Percentiles rank a stretch among this genome's conserved stretches.
Conservation (phyloP, 2,888 invertebrate species). For the Athetis lepigone region DNA sequence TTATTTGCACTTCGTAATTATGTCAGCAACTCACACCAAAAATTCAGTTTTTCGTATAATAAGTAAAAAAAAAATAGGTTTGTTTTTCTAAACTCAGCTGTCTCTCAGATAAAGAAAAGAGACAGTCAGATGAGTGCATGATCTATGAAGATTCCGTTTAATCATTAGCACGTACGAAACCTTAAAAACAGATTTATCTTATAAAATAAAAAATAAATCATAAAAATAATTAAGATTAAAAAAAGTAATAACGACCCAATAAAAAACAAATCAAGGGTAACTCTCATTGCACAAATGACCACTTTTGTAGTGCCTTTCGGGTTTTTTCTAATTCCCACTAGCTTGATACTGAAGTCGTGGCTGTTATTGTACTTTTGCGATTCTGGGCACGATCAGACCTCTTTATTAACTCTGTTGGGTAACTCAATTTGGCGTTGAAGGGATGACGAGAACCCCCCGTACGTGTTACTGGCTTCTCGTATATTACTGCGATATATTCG, state of each 20-base stretch:
- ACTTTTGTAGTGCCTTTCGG: not conserved
- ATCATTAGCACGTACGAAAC: no score
- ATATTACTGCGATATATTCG: constrained; percentile 70
- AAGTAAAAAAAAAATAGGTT: no score
- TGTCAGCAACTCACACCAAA: no score
- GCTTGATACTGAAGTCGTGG: constrained; percentile 69
- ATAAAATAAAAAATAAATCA: no score
- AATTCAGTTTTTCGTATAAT: no score
- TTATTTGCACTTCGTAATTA: no score
- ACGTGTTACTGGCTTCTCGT: constrained; percentile 79
- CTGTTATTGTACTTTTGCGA: constrained; percentile 73
- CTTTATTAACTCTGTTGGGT: constrained; percentile 87
- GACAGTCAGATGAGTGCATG: no score
- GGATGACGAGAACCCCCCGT: constrained; percentile 81
- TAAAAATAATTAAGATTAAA: no score
- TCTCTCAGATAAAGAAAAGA: no score
- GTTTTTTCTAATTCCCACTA: constrained; percentile 74
- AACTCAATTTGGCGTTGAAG: constrained; percentile 86
- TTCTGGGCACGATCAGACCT: constrained; percentile 80
- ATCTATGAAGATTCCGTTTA: no score
- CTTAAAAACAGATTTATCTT: no score
- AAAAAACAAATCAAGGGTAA: constrained; percentile 5
- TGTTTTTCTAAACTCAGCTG: no score
- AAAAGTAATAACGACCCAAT: not conserved
- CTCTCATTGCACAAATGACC: not conserved